Conservation (phyloP, 2,797 vertebrate species). For the Sitta carolinensis region DNA sequence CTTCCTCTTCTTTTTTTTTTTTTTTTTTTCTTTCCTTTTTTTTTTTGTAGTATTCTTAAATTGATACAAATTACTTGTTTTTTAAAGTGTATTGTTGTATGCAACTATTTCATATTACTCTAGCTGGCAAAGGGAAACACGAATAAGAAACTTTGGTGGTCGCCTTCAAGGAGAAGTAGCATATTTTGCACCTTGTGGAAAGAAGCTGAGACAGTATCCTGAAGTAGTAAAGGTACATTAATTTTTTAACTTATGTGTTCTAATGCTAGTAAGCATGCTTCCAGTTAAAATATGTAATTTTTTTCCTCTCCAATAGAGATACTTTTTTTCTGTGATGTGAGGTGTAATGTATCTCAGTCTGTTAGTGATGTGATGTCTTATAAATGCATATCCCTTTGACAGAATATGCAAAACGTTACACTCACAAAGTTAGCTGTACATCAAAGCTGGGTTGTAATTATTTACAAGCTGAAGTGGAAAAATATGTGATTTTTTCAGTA, state of each 20-base stretch:
- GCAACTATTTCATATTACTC: constrained; percentile 51
- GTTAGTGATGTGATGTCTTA: constrained; percentile 56
- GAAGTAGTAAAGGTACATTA: constrained; percentile 91
- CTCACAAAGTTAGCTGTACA: constrained; percentile 72
- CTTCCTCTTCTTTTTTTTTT: not conserved
- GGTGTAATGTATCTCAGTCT: constrained; percentile 42
- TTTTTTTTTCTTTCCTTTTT: not conserved
- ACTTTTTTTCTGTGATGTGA: constrained; percentile 56
- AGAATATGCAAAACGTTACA: constrained; percentile 68
- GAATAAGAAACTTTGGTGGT: constrained; percentile 85
- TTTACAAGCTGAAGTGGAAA: constrained; percentile 83
- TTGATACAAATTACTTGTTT: not conserved
- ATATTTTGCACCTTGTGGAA: constrained; percentile 94
- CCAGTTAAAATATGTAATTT: not conserved
- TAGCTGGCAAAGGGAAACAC: constrained; percentile 95
- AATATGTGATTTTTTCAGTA: constrained; percentile 92
- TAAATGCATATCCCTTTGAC: constrained; percentile 57
- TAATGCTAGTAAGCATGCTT: constrained; percentile 46
- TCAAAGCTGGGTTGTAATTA: constrained; percentile 80
- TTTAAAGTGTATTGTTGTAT: constrained; percentile 15
- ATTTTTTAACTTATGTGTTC: not conserved
- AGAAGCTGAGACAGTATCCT: constrained; percentile 93
- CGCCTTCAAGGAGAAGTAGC: constrained; percentile 91
- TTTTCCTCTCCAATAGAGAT: constrained; percentile 59
- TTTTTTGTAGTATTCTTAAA: not conserved